A percentile compares a stretch with the other conserved stretches of the same genome.
Evolutionary conservation across 2,888 invertebrate species (phyloP).

Genomic region (Leptogaster cylindrica): DNA sequence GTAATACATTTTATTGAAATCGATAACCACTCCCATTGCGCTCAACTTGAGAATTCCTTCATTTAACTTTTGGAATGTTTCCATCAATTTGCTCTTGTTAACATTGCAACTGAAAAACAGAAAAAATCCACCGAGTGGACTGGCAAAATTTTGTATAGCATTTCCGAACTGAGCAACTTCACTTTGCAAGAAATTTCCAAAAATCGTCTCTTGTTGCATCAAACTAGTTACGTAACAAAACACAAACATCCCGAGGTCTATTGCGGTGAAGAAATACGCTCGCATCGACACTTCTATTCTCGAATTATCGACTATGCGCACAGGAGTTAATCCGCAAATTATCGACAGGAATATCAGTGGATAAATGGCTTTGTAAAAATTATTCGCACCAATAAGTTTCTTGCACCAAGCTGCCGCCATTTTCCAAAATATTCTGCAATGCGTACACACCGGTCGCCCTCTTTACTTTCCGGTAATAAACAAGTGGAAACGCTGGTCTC

Average conservation of each 20-base stretch:
- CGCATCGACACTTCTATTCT: too few species aligned
- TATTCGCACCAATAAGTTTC: constrained; percentile 55
- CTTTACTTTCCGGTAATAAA: too few species aligned
- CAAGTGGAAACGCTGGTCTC: too few species aligned
- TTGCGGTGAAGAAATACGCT: too few species aligned
- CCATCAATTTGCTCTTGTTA: neutral
- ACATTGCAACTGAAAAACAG: neutral
- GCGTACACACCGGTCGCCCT: too few species aligned
- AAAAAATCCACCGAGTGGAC: constrained; percentile 38
- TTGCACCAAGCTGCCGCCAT: too few species aligned
- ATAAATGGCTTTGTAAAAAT: constrained; percentile 46
- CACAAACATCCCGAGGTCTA: too few species aligned
- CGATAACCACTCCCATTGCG: constrained; percentile 54
- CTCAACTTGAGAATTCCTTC: neutral
- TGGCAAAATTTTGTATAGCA: too few species aligned
- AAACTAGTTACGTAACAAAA: too few species aligned
- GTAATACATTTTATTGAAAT: constrained; percentile 55
- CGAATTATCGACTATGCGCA: too few species aligned
- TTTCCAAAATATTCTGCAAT: too few species aligned
- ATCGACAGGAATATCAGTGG: constrained; percentile 55
- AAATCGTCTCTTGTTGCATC: too few species aligned
- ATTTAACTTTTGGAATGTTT: neutral
- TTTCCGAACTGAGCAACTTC: neutral
- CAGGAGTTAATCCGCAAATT: constrained; percentile 52
- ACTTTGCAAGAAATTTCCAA: neutral